Base-by-base conservation (phyloP, 2,888 invertebrate genomes). In the Sesia apiformis region DNA sequence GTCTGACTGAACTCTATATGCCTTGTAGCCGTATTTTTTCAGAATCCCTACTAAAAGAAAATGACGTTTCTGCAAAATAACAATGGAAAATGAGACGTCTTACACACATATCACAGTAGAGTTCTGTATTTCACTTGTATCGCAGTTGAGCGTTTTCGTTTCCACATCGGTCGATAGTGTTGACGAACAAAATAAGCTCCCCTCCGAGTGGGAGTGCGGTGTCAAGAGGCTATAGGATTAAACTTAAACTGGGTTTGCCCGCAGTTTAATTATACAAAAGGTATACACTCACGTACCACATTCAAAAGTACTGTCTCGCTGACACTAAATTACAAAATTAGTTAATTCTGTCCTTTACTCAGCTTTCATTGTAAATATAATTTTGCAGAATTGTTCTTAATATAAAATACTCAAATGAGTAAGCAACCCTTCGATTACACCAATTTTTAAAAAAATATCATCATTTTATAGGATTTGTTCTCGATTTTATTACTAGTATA, bases 161-260 rank as follows among this genome's bases (percentile, higher is more conserved):
- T 80, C 77, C 71, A 78, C 79, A 76, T 80, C 76, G 82, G 80
- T 87, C 85, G 84, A 87, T 82, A 86, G 84, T 83, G 85, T 86
- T 85, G 85, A 84, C 84, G 84, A 83, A 87, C 85, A 84, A 85
- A 87, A 89, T 88, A 88, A 86, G 81, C 85, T 84, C 79, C 83
- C 83, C 82, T 76, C 49, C 63, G 74, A 70, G 77, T 71, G 77
- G 76, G 77, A 79, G 84, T 77, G 83, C 76, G 84, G 84, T 85
- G 87, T 89, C 88, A 89, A 88, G 87, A 87, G 86, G 88, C 85
- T 86, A 85, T 83, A 85, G 85, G 87, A 89, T 88, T 88, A 86
- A 87, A 88, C 87, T 87, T 84, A 84, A 85, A 88, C 85, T 83
- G 79, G 84, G 83, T 85, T 85, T 81, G 79, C 80, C 85, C 81